A percentile compares a stretch with the other conserved stretches of the same genome.
These are phyloP conservation scores for Siphlonurus alternatus DNA, from an alignment of 2,888 invertebrate genomes.

Conservation along the genomic window DNA sequence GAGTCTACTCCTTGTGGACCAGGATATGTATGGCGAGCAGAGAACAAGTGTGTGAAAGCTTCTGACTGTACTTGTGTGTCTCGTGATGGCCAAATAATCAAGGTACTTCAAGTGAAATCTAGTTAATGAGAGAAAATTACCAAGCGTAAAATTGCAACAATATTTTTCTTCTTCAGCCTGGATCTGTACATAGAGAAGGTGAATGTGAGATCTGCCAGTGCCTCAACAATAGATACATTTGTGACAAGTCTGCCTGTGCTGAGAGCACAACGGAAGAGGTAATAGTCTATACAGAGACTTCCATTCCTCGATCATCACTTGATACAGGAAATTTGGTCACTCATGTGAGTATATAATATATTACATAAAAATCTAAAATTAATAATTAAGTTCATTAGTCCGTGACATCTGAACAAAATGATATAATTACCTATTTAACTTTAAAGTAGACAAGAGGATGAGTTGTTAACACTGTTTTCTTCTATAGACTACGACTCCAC, in stretches of 20 bases:
- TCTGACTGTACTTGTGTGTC: conserved; percentile 62
- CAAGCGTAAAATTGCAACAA: too few species aligned
- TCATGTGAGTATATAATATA: too few species aligned
- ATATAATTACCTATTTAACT: too few species aligned
- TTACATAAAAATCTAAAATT: too few species aligned
- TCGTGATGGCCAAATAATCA: conserved; percentile 41
- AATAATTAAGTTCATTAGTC: too few species aligned
- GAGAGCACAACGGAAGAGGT: conserved; percentile 11
- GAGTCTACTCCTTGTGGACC: conserved; percentile 32
- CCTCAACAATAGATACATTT: conserved; percentile 53
- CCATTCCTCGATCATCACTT: background rate
- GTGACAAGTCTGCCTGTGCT: conserved; percentile 41
- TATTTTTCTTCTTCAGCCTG: conserved; percentile 37
- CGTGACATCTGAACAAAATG: too few species aligned
- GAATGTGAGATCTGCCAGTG: conserved; percentile 65
- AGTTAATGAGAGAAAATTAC: too few species aligned
- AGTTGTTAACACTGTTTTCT: too few species aligned
- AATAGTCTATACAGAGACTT: background rate
- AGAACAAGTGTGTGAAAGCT: conserved; percentile 48
- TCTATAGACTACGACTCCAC: too few species aligned
- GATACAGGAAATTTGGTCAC: background rate
- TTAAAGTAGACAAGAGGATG: too few species aligned
- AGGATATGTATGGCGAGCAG: conserved; percentile 51
- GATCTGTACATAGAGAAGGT: conserved; percentile 38
- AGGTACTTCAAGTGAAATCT: conserved; percentile 30